Evolutionary conservation across 2,888 invertebrate species (phyloP), one percentile per base, ranked within the genome.

Genomic region (Notodonta dromedarius): DNA sequence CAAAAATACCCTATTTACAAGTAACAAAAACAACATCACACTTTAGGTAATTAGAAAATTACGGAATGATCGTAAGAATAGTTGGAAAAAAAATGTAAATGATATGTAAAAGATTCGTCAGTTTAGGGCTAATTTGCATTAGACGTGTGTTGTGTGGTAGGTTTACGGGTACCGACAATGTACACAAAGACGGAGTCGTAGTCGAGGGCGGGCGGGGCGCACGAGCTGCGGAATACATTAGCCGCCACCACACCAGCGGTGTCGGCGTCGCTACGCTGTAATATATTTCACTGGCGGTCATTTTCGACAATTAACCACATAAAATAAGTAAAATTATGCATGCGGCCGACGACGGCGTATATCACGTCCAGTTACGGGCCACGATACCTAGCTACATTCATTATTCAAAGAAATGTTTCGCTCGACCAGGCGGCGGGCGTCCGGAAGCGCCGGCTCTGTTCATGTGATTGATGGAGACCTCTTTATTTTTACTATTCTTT

Each of bases 241-340:
- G 83, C 87, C 83, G 79, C 85, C 87, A 85, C 85, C 82, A 76
- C 87, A 85, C 85, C 82, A 76, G 77, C 84, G 78, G 88, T 86
- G 87, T 86, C 84, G 88, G 87, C 88, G 88, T 86, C 82, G 86
- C 85, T 85, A 83, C 85, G 81, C 85, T 82, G 83, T 90, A 91
- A 91, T 91, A 90, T 93, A 93, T 93, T 93, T 93, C 88, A 90
- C 90, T 85, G 73, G 90, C 89, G 92, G 93, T 93, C 93, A 93
- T 93, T 93, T 93, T 93, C 93, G 93, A 93, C 93, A 93, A 93
- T 93, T 93, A 93, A 93, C 93, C 91, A 91, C 93, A 93, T 93
- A 92, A 93, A 93, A 92, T 93, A 93, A 93, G 93, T 93, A 89
- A 92, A 93, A 93, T 93, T 93, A 93, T 93, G 93, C 93, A 93